Evolutionary conservation across 2,113 vertebrate genomes (phyloP).

Genomic region (Anolis sagrei): DNA sequence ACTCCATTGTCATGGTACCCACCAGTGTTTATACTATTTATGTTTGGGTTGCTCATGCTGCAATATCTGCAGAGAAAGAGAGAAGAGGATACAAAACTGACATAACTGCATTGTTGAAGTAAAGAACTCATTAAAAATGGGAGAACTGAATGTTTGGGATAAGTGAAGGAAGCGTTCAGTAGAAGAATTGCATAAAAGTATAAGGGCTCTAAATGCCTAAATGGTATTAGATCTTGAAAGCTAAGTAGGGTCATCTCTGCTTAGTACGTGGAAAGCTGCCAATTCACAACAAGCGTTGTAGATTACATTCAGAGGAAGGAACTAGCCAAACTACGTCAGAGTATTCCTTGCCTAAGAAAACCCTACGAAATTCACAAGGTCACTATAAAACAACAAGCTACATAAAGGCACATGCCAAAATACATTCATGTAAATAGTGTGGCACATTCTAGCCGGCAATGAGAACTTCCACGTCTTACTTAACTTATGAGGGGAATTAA

Average conservation of each 20-base stretch:
- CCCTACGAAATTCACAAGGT: too few species aligned
- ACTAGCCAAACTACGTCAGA: too few species aligned
- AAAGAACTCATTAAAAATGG: background rate
- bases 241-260: too few species aligned
- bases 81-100: background rate
- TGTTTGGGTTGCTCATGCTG: background rate
- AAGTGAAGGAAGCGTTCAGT: background rate
- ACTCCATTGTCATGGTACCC: too few species aligned
- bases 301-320: too few species aligned
- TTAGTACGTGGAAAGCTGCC: too few species aligned
- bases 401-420: too few species aligned
- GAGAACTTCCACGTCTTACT: background rate
- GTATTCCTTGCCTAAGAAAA: too few species aligned
- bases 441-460: background rate
- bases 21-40: background rate
- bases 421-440: background rate
- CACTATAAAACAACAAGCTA: too few species aligned
- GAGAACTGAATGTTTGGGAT: background rate
- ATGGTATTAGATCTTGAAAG: too few species aligned
- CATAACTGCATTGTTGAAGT: background rate
- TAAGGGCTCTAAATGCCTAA: background rate
- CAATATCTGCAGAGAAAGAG: background rate
- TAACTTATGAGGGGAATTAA: background rate
- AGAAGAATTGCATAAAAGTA: background rate
- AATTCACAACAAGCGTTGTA: too few species aligned